phyloP scores from a whole-genome alignment of 2,797 vertebrate species.

The Synanceia verrucosa region DNA sequence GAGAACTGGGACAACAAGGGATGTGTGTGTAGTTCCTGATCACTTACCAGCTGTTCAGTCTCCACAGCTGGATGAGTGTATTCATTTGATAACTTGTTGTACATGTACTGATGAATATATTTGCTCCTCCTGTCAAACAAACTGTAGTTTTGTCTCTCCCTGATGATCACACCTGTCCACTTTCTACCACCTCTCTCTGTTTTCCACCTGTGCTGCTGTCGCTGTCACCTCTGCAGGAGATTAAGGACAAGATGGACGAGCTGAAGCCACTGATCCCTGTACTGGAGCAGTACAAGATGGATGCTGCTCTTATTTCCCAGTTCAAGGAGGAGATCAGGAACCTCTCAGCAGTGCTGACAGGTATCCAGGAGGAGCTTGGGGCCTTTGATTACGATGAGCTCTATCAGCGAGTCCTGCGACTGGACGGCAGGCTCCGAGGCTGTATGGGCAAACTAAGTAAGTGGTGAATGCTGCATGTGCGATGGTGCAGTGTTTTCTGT shows the following conservation, averaged over 20 bases:
- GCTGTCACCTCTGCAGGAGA: conserved; percentile 82
- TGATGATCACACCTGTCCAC: neutral
- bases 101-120: neutral
- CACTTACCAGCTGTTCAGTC: neutral
- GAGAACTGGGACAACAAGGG: neutral
- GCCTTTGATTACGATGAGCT: conserved; percentile 97
- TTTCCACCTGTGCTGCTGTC: conserved; percentile 30
- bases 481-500: neutral
- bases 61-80: neutral
- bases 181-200: neutral
- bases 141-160: neutral
- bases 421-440: conserved; percentile 93
- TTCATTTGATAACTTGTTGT: neutral
- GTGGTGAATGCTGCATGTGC: conserved; percentile 54
- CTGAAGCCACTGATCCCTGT: conserved; percentile 96
- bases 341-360: conserved; percentile 90
- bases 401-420: conserved; percentile 92
- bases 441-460: conserved; percentile 99
- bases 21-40: neutral
- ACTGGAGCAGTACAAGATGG: conserved; percentile 98
- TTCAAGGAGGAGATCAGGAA: conserved; percentile 99
- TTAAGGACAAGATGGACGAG: conserved; percentile 98
- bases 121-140: conserved; percentile 5
- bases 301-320: conserved; percentile 93
- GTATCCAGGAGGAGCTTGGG: conserved; percentile 96